Base-by-base conservation (phyloP, 1,140 invertebrate species). In the Anoplophora glabripennis region DNA sequence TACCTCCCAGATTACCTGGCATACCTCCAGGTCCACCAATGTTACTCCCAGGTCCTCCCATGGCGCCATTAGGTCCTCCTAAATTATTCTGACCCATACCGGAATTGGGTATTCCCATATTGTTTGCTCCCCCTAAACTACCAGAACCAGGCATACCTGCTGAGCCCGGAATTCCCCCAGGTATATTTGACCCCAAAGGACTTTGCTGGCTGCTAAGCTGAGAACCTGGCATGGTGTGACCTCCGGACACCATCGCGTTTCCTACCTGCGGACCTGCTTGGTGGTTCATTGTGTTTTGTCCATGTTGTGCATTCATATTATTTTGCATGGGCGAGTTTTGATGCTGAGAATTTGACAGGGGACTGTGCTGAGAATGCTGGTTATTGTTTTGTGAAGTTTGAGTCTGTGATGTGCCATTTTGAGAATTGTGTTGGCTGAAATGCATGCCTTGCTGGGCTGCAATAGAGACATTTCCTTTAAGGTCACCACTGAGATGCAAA, bases 381-480 rank as follows among this genome's bases (percentile, higher is more conserved):
- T 74, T 55, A 76, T 75, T 38, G 67, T 64, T 44, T 57, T 56
- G 55, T 72, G 64, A 40, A 65, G 60, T 15, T 12, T 75, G 70
- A 40, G 69, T 68, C 45, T 66, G 67, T n/a, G 72, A 69, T n/a
- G 69, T 62, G 35, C 72, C 68, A 12, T 63, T 58, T 52, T 66
- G 64, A 10, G 63, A 56, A 49, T 72, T 64, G 36, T 61, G 66
- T 71, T 88, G 87, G 66, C 74, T 86, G 71, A 89, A 89, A 77
- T 87, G 89, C 81, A 89, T 85, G 57, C 87, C 87, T 75, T 90
- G 88, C 71, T 89, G 88, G 3, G 88, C 84, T 1, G 87, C 88
- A 21, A 89, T 86, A 0, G 87, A 87, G 15, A 89, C 86, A 62
- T 84, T 84, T 10, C 82, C 79, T 65, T 87, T 86, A 61, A 87